phyloP scores from a whole-genome alignment of 1,140 invertebrate species.

The Magallana gigas region DNA sequence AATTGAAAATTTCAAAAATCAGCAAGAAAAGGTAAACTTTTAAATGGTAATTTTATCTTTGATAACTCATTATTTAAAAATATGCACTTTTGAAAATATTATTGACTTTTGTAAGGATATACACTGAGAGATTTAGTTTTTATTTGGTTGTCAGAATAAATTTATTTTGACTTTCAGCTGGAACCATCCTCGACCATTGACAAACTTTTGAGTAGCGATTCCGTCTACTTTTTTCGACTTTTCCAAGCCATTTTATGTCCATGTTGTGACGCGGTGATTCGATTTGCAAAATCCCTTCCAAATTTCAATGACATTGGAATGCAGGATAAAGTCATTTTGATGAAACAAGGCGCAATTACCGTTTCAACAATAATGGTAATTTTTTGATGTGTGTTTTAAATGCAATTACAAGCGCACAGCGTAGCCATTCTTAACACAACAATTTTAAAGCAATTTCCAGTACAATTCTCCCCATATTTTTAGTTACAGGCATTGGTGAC shows the following conservation, averaged over 20 bases:
- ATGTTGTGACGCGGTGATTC: slow-evolving; percentile 82
- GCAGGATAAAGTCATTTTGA: slow-evolving; percentile 96
- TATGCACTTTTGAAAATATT: too few relatives aligned
- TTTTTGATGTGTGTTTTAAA: background rate
- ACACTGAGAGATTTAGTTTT: background rate
- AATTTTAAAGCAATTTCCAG: too few relatives aligned
- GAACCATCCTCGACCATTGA: background rate
- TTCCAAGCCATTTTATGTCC: slow-evolving; percentile 68
- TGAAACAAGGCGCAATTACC: slow-evolving; percentile 83
- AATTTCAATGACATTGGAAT: slow-evolving; percentile 93
- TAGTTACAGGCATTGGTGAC: background rate
- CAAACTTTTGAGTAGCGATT: background rate
- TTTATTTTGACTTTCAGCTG: background rate
- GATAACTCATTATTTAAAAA: background rate
- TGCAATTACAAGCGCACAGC: too few relatives aligned
- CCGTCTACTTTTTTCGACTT: slow-evolving; percentile 55
- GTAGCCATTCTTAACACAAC: too few relatives aligned
- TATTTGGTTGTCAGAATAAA: background rate
- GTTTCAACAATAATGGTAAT: slow-evolving; percentile 51
- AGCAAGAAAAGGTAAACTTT: background rate
- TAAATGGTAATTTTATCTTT: background rate
- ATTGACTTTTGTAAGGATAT: too few relatives aligned
- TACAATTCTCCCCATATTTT: background rate
- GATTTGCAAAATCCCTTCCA: slow-evolving; percentile 97
- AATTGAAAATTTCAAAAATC: background rate